Base-by-base conservation (phyloP, 2,113 vertebrate genomes). In the mouse (Mus musculus) region DNA sequence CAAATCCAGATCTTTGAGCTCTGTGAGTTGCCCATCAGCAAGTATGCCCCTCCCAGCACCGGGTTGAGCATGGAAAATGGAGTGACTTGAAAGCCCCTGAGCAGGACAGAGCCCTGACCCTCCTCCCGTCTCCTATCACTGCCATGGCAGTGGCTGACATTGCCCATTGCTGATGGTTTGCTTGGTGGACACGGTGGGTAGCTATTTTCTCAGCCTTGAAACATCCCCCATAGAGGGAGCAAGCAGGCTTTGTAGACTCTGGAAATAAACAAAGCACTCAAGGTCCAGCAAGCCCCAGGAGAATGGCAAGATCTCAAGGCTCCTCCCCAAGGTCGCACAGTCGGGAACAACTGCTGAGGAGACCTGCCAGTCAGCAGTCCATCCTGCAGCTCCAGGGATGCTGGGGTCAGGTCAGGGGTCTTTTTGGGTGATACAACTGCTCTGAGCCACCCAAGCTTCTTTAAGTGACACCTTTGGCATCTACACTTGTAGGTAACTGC, bases 21-120 rank as follows among this genome's bases (percentile, higher is more conserved):
- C 33, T 22, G 28, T 54, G 52, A 56, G 16, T 56, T 56, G 11
- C 4, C 49, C 30, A 36, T 10, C 26, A 77, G 46, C 36, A 8
- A 54, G 26, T 33, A 7, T 46, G 33, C 28, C 76, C 49, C 33
- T 56, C 33, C 78, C 20, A 24, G 77, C 12, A 81, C 28, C 17
- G 36, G 49, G 17, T 8, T 13, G 11, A 56, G 61, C 7, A 4
- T 12, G 2, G 1, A 33, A 9, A 33, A 56, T 2, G 4, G 36
- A 7, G 7, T 9, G 0, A 0, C 91, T 10, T 2, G 39, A 49
- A 36, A 2, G 5, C 0, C 1, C 26, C 46, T 20, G 24, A 49
- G 3, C 24, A 52, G 14, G 71, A 10, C 56, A 17, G 7, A 65
- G n/a, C 12, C 22, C 2, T 2, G 19, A 28, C n/a, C 20, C 10